Percentiles rank a stretch among this genome's conserved stretches.
Evolutionary conservation across 1,140 invertebrate species (phyloP).

Genomic region (Thereuonema tuberculata): DNA sequence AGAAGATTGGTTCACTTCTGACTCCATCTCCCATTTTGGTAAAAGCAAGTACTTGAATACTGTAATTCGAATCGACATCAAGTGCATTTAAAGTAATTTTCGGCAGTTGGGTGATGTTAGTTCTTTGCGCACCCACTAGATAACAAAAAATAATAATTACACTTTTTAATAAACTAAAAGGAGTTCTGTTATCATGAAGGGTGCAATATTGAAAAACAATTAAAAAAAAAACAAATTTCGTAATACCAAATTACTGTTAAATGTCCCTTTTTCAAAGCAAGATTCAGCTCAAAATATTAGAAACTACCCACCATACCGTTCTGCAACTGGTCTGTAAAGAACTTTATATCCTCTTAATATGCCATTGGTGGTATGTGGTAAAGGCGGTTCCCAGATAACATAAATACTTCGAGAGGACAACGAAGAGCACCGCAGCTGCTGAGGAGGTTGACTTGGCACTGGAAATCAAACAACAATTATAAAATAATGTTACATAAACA

Average conservation of each 20-base stretch:
- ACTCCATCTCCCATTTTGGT: constrained; percentile 40
- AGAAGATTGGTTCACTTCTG: constrained; percentile 25
- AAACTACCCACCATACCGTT: background rate
- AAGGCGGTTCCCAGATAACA: constrained; percentile 57
- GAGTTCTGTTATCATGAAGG: no score
- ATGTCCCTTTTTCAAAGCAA: no score
- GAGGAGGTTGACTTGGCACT: constrained; percentile 52
- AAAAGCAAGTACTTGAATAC: constrained; percentile 34
- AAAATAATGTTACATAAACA: no score
- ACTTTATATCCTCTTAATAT: constrained; percentile 55
- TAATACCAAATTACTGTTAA: no score
- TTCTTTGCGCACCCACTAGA: no score
- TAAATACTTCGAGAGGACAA: constrained; percentile 58
- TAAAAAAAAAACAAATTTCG: no score
- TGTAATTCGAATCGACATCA: constrained; percentile 36
- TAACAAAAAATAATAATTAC: no score
- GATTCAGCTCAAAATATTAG: no score
- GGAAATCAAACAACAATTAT: background rate
- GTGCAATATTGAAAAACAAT: no score
- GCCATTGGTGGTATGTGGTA: constrained; percentile 50
- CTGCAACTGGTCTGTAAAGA: constrained; percentile 29
- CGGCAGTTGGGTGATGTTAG: no score
- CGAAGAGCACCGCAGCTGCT: constrained; percentile 50
- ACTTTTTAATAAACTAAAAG: no score
- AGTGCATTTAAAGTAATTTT: constrained; percentile 25